Evolutionary conservation across 2,113 vertebrate species (phyloP), one percentile per base, ranked within the genome.

Genomic region (Phalacrocorax carbo): DNA sequence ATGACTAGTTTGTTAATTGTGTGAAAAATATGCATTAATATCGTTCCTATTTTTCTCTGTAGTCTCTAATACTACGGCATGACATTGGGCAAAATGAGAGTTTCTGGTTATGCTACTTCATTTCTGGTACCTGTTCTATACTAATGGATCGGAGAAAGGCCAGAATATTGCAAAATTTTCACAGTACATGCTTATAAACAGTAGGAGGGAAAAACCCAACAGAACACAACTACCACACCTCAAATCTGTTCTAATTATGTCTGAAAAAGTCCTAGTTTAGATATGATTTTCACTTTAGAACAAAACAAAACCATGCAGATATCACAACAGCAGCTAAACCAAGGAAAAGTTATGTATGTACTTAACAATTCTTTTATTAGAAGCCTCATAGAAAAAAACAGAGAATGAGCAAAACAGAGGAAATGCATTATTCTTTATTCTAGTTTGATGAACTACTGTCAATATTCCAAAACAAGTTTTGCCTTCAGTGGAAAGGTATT

Each of bases 291-390:
- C 91, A 91, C 21, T 93, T 88, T 15, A 90, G 58, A 92, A 86
- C 15, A 75, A 90, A 90, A 16, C 21, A 77, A 92, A 94, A 58
- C 36, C 93, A 92, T 79, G 90, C 54, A 90, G n/a, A 55, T 49
- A 78, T 4, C 38, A 64, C 13, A 78, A 72, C 7, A 91, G 34
- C n/a, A 87, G 57, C 40, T 76, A 84, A 25, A 84, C 21, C 9
- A 87, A 92, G 12, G 22, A 66, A 68, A 76, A 42, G 26, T 14
- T 26, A 32, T 0, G 2, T 32, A 65, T n/a, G 8, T 60, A 60
- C 16, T 54, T 46, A 48, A 17, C 3, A 5, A 84, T 86, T 87
- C 20, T 61, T 83, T 72, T 48, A 76, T 27, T 55, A 82, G 48
- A 80, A 82, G 51, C n/a, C 66, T 82, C 46, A 64, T 4, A 88